These are phyloP conservation scores for Amphipoea lucens DNA, from an alignment of 2,888 invertebrate genomes.

Conservation along the genomic window DNA sequence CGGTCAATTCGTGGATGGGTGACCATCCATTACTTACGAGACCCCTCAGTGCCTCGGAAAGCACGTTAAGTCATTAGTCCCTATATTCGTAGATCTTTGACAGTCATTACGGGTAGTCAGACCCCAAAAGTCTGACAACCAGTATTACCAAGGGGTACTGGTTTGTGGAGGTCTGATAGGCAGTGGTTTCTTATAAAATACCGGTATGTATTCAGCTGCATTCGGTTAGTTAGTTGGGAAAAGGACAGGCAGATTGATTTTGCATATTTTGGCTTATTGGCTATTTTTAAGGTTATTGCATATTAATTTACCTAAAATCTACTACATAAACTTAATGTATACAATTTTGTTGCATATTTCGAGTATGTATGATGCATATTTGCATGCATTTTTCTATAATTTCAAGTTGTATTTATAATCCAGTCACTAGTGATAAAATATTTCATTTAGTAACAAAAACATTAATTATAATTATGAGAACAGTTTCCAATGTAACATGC, in stretches of 20 bases:
- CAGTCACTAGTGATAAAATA: neutral
- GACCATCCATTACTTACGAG: neutral
- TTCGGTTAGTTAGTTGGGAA: neutral
- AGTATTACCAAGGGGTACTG: neutral
- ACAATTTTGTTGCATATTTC: neutral
- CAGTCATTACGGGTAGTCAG: too few species aligned
- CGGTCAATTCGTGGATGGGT: neutral
- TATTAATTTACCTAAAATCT: neutral
- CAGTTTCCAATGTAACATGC: constrained; percentile 4
- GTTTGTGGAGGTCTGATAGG: neutral
- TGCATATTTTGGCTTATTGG: neutral
- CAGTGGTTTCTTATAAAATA: neutral
- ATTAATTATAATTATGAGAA: neutral
- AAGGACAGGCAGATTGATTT: neutral
- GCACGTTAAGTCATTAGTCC: too few species aligned
- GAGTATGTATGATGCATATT: neutral
- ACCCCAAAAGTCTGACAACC: too few species aligned
- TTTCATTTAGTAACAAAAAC: neutral
- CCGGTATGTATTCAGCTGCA: neutral
- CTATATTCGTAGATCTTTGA: too few species aligned
- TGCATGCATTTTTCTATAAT: neutral
- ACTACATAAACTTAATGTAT: neutral
- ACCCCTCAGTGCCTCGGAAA: neutral
- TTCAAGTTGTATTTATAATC: neutral
- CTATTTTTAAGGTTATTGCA: neutral